These are phyloP conservation scores for Drosophila paulistorum DNA, from an alignment of 1,140 invertebrate species.

Conservation along the genomic window DNA sequence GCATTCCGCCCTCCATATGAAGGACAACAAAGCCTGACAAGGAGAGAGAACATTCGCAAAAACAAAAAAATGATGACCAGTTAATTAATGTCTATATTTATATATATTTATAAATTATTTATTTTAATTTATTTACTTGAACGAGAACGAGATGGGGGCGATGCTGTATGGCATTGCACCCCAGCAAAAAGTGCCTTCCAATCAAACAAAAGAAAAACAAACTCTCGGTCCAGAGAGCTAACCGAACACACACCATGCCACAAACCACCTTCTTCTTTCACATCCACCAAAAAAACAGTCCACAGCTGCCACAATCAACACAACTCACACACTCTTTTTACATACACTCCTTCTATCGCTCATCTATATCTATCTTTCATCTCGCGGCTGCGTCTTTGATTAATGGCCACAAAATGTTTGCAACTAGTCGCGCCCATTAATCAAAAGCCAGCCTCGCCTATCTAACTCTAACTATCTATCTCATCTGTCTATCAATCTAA, in stretches of 20 bases:
- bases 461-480: slow-evolving; percentile 51
- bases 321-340: slow-evolving; percentile 30
- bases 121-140: slow-evolving; percentile 81
- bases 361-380: slow-evolving; percentile 23
- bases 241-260: slow-evolving; percentile 36
- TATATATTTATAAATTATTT: slow-evolving; percentile 81
- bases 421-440: slow-evolving; percentile 76
- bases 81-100: slow-evolving; percentile 74
- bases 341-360: slow-evolving; percentile 30
- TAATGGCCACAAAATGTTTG: slow-evolving; percentile 67
- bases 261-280: slow-evolving; percentile 67
- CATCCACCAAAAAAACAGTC: slow-evolving; percentile 12
- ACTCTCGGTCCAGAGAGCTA: slow-evolving; percentile 43
- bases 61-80: slow-evolving; percentile 68
- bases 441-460: slow-evolving; percentile 53
- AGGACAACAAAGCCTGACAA: slow-evolving; percentile 41
- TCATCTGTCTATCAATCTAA: slow-evolving; percentile 36
- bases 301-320: slow-evolving; percentile 42
- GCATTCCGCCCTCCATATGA: slow-evolving; percentile 24
- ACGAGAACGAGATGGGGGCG: slow-evolving; percentile 71
- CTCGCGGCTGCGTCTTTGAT: slow-evolving; percentile 63
- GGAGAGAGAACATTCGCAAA: slow-evolving; percentile 71
- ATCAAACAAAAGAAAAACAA: slow-evolving; percentile 40
- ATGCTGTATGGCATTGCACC: slow-evolving; percentile 11
- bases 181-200: slow-evolving; percentile 71